Conservation (phyloP, 2,797 vertebrate genomes). For the Numenius phaeopus region DNA sequence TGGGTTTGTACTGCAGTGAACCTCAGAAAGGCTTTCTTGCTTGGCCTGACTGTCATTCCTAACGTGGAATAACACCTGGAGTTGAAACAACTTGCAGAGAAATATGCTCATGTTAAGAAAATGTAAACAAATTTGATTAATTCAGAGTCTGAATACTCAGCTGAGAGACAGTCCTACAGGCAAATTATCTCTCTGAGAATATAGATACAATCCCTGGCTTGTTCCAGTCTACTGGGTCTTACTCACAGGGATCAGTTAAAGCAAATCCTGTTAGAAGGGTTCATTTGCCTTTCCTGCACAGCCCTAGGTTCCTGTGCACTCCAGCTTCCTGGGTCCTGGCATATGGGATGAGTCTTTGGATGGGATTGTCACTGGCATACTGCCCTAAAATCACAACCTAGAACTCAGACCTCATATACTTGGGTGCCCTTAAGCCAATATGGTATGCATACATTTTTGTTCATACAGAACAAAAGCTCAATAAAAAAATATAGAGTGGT, state of each 20-base stretch:
- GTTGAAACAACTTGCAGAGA: neutral
- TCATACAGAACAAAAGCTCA: neutral
- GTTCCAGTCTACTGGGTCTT: neutral
- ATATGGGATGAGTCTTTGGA: neutral
- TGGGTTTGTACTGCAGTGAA: neutral
- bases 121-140: neutral
- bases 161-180: neutral
- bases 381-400: neutral
- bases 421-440: neutral
- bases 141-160: neutral
- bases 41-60: neutral
- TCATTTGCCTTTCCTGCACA: neutral
- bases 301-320: rapidly evolving
- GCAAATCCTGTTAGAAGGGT: neutral
- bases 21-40: neutral
- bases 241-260: neutral
- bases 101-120: neutral
- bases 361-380: neutral
- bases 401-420: neutral
- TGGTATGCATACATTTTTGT: neutral
- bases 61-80: neutral
- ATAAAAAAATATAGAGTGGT: neutral
- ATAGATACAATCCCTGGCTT: neutral
- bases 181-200: neutral
- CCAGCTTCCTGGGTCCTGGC: neutral